Evolutionary conservation across 2,888 invertebrate genomes (phyloP).

Genomic region (Pollenia labialis): DNA sequence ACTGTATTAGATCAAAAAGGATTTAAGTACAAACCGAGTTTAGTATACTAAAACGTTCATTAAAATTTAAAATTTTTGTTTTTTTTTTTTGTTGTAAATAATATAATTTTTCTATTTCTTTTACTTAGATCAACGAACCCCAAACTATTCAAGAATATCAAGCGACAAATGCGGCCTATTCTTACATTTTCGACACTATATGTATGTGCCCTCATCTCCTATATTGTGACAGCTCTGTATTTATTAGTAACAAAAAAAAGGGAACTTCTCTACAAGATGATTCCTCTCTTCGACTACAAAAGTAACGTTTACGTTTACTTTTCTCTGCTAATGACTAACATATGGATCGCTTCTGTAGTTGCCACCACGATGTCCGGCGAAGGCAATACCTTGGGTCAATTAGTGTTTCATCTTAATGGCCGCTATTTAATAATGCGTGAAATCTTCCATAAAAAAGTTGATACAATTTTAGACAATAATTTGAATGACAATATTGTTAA

Average conservation of each 20-base stretch:
- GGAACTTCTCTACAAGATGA: constrained; percentile 68
- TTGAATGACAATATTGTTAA: constrained; percentile 67
- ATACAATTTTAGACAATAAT: constrained; percentile 68
- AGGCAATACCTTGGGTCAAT: constrained; percentile 75
- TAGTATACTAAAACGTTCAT: no score
- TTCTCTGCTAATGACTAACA: constrained; percentile 73
- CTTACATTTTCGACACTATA: constrained; percentile 75
- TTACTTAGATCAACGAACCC: constrained; percentile 54
- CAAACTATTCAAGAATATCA: constrained; percentile 69
- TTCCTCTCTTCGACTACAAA: constrained; percentile 56
- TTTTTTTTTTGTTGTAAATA: no score
- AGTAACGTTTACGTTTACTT: constrained; percentile 74
- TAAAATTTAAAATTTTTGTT: no score
- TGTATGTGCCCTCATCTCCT: constrained; percentile 70
- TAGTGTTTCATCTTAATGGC: constrained; percentile 78
- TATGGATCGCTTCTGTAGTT: constrained; percentile 76
- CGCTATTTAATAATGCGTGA: constrained; percentile 77
- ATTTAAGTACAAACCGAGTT: no score
- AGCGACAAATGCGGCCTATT: constrained; percentile 74
- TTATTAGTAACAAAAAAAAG: constrained; percentile 63
- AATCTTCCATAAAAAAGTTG: constrained; percentile 72
- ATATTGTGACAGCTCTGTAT: constrained; percentile 72
- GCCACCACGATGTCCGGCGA: constrained; percentile 78
- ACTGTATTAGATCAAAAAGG: no score
- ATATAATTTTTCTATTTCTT: no score